Base-by-base conservation (phyloP, 2,797 vertebrate genomes). In the Tokudaia muenninki region DNA sequence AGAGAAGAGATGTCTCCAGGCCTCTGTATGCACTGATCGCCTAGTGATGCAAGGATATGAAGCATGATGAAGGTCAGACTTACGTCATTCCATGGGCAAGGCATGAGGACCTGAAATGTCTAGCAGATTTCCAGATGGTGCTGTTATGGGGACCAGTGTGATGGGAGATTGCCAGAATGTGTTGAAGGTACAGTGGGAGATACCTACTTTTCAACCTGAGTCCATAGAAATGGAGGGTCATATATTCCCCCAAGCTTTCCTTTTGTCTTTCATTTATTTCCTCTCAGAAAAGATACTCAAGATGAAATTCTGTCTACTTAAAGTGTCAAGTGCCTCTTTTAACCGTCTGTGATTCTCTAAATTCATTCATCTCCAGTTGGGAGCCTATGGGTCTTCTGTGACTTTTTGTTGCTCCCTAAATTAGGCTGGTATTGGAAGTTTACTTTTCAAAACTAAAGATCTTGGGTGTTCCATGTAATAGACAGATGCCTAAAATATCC, bases 221-320 rank as follows among this genome's bases (percentile, higher is more conserved):
- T 24, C 17, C 41, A 0, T 0, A 74, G 24, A 84, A 78, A 19
- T 83, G 63, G 16, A 6, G 65, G n/a, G 1, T 79, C 22, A 44
- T 50, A 10, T 79, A 10, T 81, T 75, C 26, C 75, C 55, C 1
- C 2, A 63, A 34, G 9, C 4, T 1, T 61, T 61, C 57, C 21
- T 59, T 82, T 96, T 79, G 91, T 31, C 34, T 78, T 94, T 2
- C 14, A 89, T 31, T 63, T 90, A 77, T 84, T 86, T 86, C n/a
- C 22, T 21, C 50, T 86, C 57, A 21, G 24, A 82, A 91, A 91
- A 90, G 95, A 92, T 34, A 74, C 31, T 89, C 44, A 80, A 63
- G 57, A 22, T 26, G 89, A 37, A 92, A 47, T 91, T 77, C 24
- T 67, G 31, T 37, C 31, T 96, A 88, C 37, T 82, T 70, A 34